Conservation (phyloP, 2,113 vertebrate genomes). For the Neogale vison region DNA sequence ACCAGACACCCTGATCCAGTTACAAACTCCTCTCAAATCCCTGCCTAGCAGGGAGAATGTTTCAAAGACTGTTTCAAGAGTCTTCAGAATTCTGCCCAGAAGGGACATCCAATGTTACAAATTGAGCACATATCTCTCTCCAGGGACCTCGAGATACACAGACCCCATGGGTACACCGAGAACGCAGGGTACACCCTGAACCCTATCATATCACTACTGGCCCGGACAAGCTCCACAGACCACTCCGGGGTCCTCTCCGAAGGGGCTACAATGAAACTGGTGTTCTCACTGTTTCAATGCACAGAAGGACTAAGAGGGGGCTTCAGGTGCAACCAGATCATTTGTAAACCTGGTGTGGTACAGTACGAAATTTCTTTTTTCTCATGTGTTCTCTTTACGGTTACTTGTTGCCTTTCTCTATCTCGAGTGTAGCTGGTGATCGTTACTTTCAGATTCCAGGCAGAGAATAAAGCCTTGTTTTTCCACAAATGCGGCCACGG, state of each 20-base stretch:
- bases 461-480: neutral
- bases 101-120: neutral
- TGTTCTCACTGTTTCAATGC: neutral
- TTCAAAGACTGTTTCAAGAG: neutral
- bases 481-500: neutral
- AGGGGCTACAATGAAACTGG: neutral
- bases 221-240: neutral
- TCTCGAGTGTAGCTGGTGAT: neutral
- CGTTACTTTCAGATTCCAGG: neutral
- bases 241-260: neutral
- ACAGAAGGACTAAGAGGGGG: neutral
- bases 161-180: neutral
- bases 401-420: neutral
- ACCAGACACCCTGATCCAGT: neutral
- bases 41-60: neutral
- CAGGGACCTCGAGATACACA: neutral
- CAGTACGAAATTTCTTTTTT: neutral
- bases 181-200: neutral
- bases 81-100: neutral
- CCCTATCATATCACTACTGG: neutral
- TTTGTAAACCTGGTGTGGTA: slow-evolving; percentile 7
- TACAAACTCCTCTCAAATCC: neutral
- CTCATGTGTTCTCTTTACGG: neutral
- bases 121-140: neutral
- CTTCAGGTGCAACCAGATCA: neutral